phyloP scores from a whole-genome alignment of 2,113 vertebrate genomes.

The Rhipidura dahli region DNA sequence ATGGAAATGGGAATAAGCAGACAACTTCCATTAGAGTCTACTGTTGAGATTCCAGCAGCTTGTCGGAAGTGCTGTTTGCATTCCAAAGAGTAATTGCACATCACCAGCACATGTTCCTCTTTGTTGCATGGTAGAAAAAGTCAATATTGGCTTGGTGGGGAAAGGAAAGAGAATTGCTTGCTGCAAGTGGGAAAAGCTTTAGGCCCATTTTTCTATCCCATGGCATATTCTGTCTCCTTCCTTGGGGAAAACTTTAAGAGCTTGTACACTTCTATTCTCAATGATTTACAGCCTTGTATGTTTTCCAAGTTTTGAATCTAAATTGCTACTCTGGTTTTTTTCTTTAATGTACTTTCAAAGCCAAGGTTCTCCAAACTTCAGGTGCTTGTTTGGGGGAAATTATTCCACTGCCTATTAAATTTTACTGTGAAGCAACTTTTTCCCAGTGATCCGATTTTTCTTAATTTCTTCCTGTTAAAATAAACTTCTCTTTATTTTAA shows the following conservation, averaged over 20 bases:
- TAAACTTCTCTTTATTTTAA: background rate
- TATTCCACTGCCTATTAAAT: background rate
- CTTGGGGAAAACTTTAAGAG: background rate
- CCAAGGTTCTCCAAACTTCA: background rate
- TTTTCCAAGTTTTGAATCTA: background rate
- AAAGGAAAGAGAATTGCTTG: background rate
- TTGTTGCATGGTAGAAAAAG: background rate
- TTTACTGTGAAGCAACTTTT: background rate
- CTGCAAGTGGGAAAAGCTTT: background rate
- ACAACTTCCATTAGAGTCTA: slow-evolving; percentile 34
- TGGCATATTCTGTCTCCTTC: background rate
- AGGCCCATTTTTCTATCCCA: background rate
- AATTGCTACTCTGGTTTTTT: background rate
- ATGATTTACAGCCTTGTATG: background rate
- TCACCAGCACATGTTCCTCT: background rate
- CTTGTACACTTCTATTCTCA: background rate
- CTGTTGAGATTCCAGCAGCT: background rate
- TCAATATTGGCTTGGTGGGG: background rate
- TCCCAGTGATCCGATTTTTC: background rate
- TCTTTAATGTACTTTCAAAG: background rate
- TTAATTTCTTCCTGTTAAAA: background rate
- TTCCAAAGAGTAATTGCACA: slow-evolving; percentile 6
- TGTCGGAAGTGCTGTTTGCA: background rate
- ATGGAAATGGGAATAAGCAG: slow-evolving; percentile 8
- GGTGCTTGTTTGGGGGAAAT: background rate